Evolutionary conservation across 2,113 vertebrate genomes (phyloP).

Genomic region (Pomatorhinus ruficollis): DNA sequence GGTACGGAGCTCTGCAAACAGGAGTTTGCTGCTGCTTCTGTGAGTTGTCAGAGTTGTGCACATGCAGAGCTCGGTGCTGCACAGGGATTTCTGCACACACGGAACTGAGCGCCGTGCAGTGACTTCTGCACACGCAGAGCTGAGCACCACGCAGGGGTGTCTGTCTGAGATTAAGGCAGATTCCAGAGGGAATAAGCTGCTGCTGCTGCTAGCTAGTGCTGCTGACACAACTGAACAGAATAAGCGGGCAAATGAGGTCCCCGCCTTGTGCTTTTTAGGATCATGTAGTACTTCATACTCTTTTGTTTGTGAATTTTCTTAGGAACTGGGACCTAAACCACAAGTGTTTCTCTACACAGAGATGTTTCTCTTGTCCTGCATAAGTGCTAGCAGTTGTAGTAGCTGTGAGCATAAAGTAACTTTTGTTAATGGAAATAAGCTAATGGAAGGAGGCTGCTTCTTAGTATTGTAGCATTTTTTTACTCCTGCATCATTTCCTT

Average conservation of each 20-base stretch:
- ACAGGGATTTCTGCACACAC: neutral
- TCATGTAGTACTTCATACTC: neutral
- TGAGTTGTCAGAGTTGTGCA: conserved; percentile 33
- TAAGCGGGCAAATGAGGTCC: neutral
- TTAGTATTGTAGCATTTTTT: neutral
- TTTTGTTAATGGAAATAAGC: neutral
- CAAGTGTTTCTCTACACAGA: neutral
- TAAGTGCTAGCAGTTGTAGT: neutral
- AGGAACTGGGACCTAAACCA: neutral
- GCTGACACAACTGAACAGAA: neutral
- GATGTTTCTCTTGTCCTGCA: neutral
- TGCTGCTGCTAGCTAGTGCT: neutral
- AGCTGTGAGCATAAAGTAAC: neutral
- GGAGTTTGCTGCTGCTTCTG: conserved; percentile 37
- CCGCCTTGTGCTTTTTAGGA: neutral
- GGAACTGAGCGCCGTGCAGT: neutral
- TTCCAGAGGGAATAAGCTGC: neutral
- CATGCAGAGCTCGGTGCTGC: neutral
- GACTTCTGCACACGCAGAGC: neutral
- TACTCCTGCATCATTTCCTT: neutral
- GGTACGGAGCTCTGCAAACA: neutral
- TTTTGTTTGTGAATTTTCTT: neutral
- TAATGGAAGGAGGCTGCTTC: neutral
- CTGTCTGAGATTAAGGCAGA: neutral
- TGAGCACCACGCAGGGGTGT: neutral